Conservation (phyloP, 2,888 invertebrate genomes). For the Clistopyga incitator region DNA sequence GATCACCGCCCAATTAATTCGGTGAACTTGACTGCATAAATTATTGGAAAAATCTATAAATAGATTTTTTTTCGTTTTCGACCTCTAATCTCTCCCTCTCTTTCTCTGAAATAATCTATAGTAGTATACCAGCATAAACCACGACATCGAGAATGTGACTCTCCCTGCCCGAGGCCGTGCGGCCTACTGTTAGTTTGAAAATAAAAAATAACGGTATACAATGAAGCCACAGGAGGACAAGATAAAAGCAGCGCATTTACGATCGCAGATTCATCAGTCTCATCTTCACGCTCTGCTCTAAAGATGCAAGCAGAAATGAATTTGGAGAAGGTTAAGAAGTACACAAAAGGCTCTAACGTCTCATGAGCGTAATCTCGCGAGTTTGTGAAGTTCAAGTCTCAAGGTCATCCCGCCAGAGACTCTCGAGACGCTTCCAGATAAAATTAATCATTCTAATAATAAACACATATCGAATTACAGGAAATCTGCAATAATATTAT, state of each 20-base stretch:
- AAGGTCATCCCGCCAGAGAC: neutral
- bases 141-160: conserved; percentile 40
- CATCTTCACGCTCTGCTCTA: neutral
- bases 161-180: conserved; percentile 51
- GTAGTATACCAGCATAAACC: neutral
- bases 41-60: neutral
- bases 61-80: neutral
- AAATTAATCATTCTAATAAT: neutral
- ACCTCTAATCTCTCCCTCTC: neutral
- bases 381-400: neutral
- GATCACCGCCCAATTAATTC: neutral
- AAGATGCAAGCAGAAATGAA: neutral
- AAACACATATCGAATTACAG: neutral
- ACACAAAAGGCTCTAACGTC: neutral
- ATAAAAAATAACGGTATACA: conserved; percentile 56
- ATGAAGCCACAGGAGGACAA: neutral
- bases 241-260: conserved; percentile 26
- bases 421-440: neutral
- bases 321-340: neutral
- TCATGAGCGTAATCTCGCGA: neutral
- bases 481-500: neutral
- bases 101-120: neutral
- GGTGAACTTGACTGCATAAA: neutral
- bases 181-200: conserved; percentile 15
- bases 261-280: conserved; percentile 13